phyloP scores from a whole-genome alignment of 2,797 vertebrate genomes.

The Mus spretus region DNA sequence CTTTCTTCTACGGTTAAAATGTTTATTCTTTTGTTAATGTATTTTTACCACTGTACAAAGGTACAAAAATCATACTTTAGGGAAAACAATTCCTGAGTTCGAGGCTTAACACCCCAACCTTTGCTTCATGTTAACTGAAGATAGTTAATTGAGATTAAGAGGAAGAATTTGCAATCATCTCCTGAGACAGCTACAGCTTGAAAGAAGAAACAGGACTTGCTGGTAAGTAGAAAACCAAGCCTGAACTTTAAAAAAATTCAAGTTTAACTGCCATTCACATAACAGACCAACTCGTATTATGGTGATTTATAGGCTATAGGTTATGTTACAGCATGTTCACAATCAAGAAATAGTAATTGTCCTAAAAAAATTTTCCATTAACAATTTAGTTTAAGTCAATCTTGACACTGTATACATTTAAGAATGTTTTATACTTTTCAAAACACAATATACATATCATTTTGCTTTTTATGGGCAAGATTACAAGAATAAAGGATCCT shows the following conservation, averaged over 20 bases:
- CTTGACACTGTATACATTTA: background rate
- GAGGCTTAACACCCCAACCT: constrained; percentile 1
- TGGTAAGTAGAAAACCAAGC: constrained; percentile 51
- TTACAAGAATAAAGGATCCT: constrained; percentile 36
- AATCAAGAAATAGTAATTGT: constrained; percentile 3
- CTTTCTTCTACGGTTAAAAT: constrained; percentile 63
- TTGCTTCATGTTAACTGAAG: constrained; percentile 38
- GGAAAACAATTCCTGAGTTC: constrained; percentile 27
- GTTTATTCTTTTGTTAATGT: background rate
- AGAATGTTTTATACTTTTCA: constrained; percentile 7
- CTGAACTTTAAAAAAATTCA: background rate
- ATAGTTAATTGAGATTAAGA: background rate
- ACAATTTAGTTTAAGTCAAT: constrained; percentile 8
- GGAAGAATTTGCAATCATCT: background rate
- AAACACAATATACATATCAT: constrained; percentile 10
- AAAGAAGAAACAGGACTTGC: constrained; percentile 36
- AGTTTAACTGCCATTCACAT: background rate
- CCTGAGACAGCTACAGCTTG: constrained; percentile 60
- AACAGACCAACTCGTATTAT: constrained; percentile 16
- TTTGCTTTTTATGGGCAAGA: constrained; percentile 54
- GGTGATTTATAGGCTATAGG: background rate
- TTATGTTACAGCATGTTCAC: constrained; percentile 15
- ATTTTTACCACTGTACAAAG: constrained; percentile 43
- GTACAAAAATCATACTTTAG: constrained; percentile 36
- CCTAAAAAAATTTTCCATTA: background rate